phyloP scores from a whole-genome alignment of 2,113 vertebrate species.

The Scomber japonicus region DNA sequence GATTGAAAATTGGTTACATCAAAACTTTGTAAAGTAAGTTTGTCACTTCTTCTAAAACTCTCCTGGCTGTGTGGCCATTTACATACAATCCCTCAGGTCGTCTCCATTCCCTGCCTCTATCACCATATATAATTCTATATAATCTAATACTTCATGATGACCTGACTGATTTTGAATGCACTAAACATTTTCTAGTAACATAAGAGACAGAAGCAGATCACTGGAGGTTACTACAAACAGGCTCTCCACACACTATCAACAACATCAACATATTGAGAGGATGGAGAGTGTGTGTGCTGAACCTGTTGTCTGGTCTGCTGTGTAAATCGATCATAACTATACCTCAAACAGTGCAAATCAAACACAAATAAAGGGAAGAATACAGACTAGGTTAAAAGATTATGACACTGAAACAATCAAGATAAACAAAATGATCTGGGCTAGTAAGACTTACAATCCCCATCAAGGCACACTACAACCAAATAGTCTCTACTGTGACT shows the following conservation, averaged over 20 bases:
- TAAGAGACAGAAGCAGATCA: conserved; percentile 9
- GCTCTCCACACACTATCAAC: conserved; percentile 11
- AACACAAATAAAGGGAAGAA: background rate
- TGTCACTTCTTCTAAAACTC: background rate
- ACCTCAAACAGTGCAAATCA: conserved; percentile 36
- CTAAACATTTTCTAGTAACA: conserved; percentile 21
- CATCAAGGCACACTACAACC: background rate
- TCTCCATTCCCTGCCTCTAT: conserved; percentile 2
- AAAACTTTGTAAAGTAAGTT: background rate
- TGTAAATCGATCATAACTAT: background rate
- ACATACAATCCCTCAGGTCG: background rate
- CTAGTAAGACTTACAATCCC: background rate
- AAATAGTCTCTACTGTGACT: background rate
- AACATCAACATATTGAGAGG: conserved; percentile 13
- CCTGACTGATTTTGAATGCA: conserved; percentile 23
- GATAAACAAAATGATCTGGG: background rate
- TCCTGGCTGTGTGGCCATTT: too few species aligned
- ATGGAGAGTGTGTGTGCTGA: background rate
- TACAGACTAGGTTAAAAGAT: too few species aligned
- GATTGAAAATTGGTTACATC: background rate
- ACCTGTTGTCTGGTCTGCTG: too few species aligned
- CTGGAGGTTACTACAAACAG: conserved; percentile 29
- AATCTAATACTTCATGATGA: conserved; percentile 32
- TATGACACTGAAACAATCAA: conserved; percentile 1
- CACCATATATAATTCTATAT: conserved; percentile 13